Percentiles rank a stretch among this genome's conserved stretches.
Evolutionary conservation across 2,888 invertebrate species (phyloP).

Genomic region (Linnaemya tessellans): DNA sequence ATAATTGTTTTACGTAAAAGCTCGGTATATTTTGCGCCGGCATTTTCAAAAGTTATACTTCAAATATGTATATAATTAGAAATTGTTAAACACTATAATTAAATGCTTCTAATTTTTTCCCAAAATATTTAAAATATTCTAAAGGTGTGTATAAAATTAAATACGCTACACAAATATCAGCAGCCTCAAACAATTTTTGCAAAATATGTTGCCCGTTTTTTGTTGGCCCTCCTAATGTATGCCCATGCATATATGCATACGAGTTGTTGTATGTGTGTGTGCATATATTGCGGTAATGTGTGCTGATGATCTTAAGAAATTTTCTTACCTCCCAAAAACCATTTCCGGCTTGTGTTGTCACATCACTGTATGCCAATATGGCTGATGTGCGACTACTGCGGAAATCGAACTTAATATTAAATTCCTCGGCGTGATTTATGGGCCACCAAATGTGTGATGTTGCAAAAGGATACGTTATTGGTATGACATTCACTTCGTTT

Average conservation of each 20-base stretch:
- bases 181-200: not conserved
- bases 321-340: constrained; percentile 93
- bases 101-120: no score
- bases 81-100: no score
- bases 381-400: constrained; percentile 93
- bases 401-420: constrained; percentile 93
- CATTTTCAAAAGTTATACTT: no score
- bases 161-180: not conserved
- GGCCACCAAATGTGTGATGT: constrained; percentile 96
- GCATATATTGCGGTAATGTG: not conserved
- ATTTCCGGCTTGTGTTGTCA: constrained; percentile 88
- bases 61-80: no score
- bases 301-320: constrained; percentile 45
- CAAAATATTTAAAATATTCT: no score
- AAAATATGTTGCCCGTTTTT: not conserved
- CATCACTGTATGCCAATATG: constrained; percentile 93
- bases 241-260: not conserved
- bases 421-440: constrained; percentile 88
- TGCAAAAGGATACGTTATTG: constrained; percentile 95
- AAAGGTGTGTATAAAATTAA: no score
- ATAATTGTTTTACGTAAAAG: no score
- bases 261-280: no score
- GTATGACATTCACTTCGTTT: constrained; percentile 92
- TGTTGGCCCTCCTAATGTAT: not conserved
- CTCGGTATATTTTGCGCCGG: no score